Base-by-base conservation (phyloP, 2,888 invertebrate genomes). In the Tenodera sinensis region DNA sequence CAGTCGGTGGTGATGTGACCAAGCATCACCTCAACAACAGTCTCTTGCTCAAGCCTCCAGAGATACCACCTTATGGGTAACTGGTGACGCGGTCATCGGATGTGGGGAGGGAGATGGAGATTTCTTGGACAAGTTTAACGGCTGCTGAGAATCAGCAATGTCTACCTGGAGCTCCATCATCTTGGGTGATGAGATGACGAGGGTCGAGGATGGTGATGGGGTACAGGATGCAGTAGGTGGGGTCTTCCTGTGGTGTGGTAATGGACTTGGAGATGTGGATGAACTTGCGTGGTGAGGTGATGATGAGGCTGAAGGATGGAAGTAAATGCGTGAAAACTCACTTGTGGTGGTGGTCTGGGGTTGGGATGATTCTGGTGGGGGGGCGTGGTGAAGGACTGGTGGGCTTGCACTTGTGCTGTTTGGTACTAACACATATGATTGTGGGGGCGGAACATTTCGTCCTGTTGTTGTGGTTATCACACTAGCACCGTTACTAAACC, bases 41-140 rank as follows among this genome's bases (percentile, higher is more conserved):
- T 34, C n/a, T 30, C 25, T 81, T 28, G 84, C 84, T 93, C 93
- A 94, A 93, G 94, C 94, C 91, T 94, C 94, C 91, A 94, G 93
- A 30, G 93, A 93, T n/a, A 89, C 90, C 71, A 89, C 85, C 89
- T 89, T 89, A 42, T 88, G 90, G 27, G 85, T 83, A 92, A 95
- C 92, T 54, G 91, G 91, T 54, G 91, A 91, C 25, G 54, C 8
- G 93, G 93, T 93, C 92, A 95, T 93, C 93, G 96, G 94, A 93
- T 96, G 92, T 92, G 97, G 96, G 93, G 97, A 96, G 91, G 96
- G 96, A 91, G 96, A 96, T 91, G 96, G 96, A 91, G 96, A 96
- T 93, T 97, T 97, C 93, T 98, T 98, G 93, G 98, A 98, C 92
- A 98, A 95, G 95, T 98, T 98, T 91, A 98, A 94, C 89, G 98